Conservation (phyloP, 2,888 invertebrate species). For the Melangyna quadrimaculata region DNA sequence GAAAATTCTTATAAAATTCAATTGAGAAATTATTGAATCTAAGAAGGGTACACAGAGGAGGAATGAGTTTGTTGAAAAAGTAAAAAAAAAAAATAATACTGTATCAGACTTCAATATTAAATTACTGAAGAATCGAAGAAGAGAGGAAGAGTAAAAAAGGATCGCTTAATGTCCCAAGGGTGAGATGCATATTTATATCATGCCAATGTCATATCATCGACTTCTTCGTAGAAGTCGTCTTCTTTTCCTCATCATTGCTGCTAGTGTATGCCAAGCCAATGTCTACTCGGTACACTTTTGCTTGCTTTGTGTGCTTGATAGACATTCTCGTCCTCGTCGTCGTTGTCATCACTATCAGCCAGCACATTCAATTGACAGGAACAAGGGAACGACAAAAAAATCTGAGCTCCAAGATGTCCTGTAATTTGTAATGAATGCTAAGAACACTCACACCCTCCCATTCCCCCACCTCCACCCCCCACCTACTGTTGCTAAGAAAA, state of each 20-base stretch:
- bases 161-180: slow-evolving; percentile 23
- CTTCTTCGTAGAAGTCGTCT: background rate
- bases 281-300: slow-evolving; percentile 16
- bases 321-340: slow-evolving; percentile 16
- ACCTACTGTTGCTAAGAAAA: background rate
- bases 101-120: slow-evolving; percentile 56
- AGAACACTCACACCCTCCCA: no score
- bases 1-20: slow-evolving; percentile 56
- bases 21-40: slow-evolving; percentile 62
- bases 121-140: slow-evolving; percentile 56
- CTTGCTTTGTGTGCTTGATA: background rate
- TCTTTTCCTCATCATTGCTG: background rate
- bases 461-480: background rate
- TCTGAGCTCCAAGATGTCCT: slow-evolving; percentile 36
- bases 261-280: slow-evolving; percentile 34
- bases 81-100: no score
- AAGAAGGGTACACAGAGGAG: background rate
- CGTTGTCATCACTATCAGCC: background rate
- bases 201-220: background rate
- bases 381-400: slow-evolving; percentile 21
- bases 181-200: slow-evolving; percentile 33
- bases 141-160: background rate
- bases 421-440: slow-evolving; percentile 61
- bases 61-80: background rate
- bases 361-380: slow-evolving; percentile 20